phyloP scores from a whole-genome alignment of 2,113 vertebrate genomes.

The Stictonetta naevosa region DNA sequence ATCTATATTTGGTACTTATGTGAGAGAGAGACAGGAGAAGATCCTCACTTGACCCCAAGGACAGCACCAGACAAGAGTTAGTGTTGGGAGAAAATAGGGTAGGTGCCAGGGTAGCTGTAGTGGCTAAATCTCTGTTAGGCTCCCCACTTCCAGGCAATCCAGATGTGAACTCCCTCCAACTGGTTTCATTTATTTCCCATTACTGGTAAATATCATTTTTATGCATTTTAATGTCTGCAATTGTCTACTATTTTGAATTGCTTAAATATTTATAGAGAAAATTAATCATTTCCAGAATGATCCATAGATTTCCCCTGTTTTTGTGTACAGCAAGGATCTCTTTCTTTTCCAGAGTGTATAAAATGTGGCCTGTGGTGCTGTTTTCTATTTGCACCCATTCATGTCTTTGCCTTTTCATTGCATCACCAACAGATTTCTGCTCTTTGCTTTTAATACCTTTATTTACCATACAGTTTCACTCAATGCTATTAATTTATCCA shows the following conservation, averaged over 20 bases:
- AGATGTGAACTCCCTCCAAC: background rate
- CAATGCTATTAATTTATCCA: background rate
- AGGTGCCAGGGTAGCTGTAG: fast-evolving
- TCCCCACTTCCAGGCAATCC: background rate
- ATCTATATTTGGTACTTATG: background rate
- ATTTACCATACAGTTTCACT: background rate
- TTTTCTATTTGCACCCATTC: background rate
- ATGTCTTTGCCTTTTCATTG: background rate
- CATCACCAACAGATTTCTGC: background rate
- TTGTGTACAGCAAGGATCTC: background rate
- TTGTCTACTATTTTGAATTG: background rate
- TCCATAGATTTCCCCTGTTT: background rate
- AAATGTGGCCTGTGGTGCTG: background rate
- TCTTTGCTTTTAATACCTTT: background rate
- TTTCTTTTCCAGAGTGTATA: background rate
- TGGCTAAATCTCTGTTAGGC: background rate
- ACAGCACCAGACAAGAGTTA: background rate
- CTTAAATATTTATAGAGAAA: background rate
- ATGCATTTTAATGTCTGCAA: background rate
- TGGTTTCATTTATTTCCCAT: background rate
- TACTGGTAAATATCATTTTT: background rate
- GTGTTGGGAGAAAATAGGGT: background rate
- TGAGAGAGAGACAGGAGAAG: background rate
- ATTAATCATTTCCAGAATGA: background rate
- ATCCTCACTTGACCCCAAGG: background rate